A percentile compares a stretch with the other conserved stretches of the same genome.
These are phyloP conservation scores for Erethizon dorsatum DNA, from an alignment of 2,797 vertebrate genomes.

Conservation along the genomic window DNA sequence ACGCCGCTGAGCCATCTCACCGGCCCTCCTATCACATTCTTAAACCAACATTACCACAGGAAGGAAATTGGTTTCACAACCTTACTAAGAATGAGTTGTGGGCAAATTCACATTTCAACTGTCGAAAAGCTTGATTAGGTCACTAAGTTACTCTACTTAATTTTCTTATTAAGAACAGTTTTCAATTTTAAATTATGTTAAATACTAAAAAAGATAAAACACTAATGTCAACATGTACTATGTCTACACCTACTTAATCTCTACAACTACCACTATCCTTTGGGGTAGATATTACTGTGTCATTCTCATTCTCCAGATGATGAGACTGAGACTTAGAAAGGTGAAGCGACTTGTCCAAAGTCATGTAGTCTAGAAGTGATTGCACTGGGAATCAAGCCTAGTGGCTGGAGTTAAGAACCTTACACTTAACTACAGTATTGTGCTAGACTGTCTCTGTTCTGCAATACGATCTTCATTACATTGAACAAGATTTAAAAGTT, in stretches of 20 bases:
- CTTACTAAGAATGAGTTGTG: constrained; percentile 65
- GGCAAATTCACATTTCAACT: constrained; percentile 53
- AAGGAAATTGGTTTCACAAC: constrained; percentile 62
- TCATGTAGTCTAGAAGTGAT: neutral
- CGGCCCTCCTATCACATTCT: neutral
- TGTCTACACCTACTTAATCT: neutral
- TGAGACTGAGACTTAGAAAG: constrained; percentile 36
- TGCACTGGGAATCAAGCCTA: neutral
- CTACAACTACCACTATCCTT: neutral
- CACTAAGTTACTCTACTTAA: neutral
- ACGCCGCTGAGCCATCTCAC: too few relatives aligned
- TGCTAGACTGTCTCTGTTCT: neutral
- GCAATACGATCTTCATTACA: constrained; percentile 34
- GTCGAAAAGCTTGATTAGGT: constrained; percentile 50
- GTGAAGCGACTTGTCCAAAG: neutral
- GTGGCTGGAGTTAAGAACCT: neutral
- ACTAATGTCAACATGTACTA: neutral
- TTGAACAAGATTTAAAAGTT: neutral
- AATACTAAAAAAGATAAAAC: constrained; percentile 38
- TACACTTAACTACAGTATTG: neutral
- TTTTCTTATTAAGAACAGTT: constrained; percentile 38
- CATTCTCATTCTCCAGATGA: constrained; percentile 12
- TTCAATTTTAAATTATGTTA: constrained; percentile 46
- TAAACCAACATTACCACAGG: constrained; percentile 64
- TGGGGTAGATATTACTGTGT: neutral